Conservation (phyloP, 2,888 invertebrate species). For the Taphrorychus bicolor region DNA sequence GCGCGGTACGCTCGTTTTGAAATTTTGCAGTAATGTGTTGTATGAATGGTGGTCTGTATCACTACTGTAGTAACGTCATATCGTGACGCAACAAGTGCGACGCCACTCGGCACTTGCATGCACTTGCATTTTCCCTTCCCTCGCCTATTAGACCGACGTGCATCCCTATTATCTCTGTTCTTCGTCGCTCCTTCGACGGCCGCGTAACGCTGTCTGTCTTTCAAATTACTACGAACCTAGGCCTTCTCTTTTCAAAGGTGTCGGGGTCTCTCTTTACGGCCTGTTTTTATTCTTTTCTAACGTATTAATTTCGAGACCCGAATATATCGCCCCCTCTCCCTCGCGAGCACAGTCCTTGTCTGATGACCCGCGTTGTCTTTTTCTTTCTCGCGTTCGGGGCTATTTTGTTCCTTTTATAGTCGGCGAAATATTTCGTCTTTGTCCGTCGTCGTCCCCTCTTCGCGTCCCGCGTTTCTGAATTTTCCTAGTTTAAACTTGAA, state of each 20-base stretch:
- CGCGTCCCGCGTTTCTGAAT: constrained; percentile 43
- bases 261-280: constrained; percentile 49
- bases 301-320: constrained; percentile 58
- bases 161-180: constrained; percentile 47
- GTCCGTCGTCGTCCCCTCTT: constrained; percentile 45
- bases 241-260: constrained; percentile 44
- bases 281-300: constrained; percentile 58
- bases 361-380: constrained; percentile 60
- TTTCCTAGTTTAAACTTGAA: constrained; percentile 55
- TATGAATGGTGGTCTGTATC: constrained; percentile 57
- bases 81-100: constrained; percentile 63
- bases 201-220: constrained; percentile 46
- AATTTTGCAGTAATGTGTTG: constrained; percentile 54
- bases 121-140: constrained; percentile 61
- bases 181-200: constrained; percentile 38
- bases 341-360: constrained; percentile 51
- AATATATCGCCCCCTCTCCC: constrained; percentile 51
- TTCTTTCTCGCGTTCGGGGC: constrained; percentile 64
- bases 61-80: constrained; percentile 59
- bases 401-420: constrained; percentile 54
- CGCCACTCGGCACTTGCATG: constrained; percentile 61
- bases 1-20: constrained; percentile 49
- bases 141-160: constrained; percentile 51
- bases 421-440: constrained; percentile 51
- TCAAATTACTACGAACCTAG: constrained; percentile 42